Evolutionary conservation across 2,888 invertebrate genomes (phyloP).

Genomic region (Chironomus tentans): DNA sequence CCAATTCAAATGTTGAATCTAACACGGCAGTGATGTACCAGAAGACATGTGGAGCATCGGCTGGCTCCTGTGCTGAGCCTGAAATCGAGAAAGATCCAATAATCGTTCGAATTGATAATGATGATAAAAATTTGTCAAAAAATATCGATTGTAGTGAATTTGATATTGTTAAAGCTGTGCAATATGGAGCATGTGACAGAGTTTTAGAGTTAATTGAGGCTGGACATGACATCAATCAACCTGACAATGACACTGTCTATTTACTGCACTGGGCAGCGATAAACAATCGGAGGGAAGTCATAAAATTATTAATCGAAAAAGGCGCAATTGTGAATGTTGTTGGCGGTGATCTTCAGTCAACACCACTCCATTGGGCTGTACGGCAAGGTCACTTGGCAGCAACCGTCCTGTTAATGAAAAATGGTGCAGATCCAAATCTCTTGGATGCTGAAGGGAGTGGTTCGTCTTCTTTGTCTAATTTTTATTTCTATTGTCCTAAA

Average conservation of each 20-base stretch:
- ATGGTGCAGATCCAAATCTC: conserved; percentile 71
- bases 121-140: conserved; percentile 51
- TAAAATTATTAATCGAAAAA: conserved; percentile 75
- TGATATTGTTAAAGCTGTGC: conserved; percentile 91
- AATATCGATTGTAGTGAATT: conserved; percentile 71
- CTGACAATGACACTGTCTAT: conserved; percentile 92
- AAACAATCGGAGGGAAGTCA: conserved; percentile 90
- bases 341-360: conserved; percentile 92
- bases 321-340: conserved; percentile 86
- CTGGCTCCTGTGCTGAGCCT: conserved; percentile 52
- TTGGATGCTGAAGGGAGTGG: conserved; percentile 94
- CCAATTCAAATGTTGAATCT: not conserved
- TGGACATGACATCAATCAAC: conserved; percentile 89
- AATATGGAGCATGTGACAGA: conserved; percentile 83
- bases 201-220: conserved; percentile 80
- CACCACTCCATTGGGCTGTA: conserved; percentile 97
- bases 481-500: too few relatives aligned
- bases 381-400: conserved; percentile 81
- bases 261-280: conserved; percentile 99
- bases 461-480: too few relatives aligned
- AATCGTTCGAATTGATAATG: conserved; percentile 45
- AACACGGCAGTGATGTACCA: conserved; percentile 49
- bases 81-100: conserved; percentile 54
- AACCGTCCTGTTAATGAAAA: conserved; percentile 58
- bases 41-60: conserved; percentile 60